A percentile compares a stretch with the other conserved stretches of the same genome.
Conservation (phyloP, 2,113 vertebrate genomes). For the Suncus etruscus region DNA sequence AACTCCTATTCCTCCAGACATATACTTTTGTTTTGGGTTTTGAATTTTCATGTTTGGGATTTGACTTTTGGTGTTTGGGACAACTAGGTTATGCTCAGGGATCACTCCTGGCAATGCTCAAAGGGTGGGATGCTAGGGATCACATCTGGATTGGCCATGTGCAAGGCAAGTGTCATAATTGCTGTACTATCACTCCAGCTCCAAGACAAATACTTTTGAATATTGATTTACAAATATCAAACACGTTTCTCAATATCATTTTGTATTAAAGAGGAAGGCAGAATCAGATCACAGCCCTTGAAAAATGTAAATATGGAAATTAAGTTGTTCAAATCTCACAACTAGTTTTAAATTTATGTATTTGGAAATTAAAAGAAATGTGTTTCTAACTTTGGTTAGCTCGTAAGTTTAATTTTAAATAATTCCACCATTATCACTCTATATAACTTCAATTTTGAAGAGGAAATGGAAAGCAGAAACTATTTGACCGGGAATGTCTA, state of each 20-base stretch:
- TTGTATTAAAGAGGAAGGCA: neutral
- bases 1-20: neutral
- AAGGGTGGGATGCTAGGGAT: too few relatives aligned
- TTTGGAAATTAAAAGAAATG: neutral
- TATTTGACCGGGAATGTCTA: neutral
- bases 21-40: neutral
- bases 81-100: too few relatives aligned
- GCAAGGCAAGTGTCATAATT: too few relatives aligned
- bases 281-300: neutral
- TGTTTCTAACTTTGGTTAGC: neutral
- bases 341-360: slow-evolving; percentile 20
- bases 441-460: neutral
- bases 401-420: neutral
- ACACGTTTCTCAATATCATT: neutral
- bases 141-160: too few relatives aligned
- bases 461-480: neutral
- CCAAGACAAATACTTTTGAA: neutral
- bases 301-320: neutral
- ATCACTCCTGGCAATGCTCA: too few relatives aligned
- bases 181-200: too few relatives aligned
- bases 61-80: too few relatives aligned
- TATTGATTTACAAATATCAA: neutral
- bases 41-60: too few relatives aligned
- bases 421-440: neutral
- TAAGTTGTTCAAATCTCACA: neutral